Evolutionary conservation across 2,888 invertebrate genomes (phyloP), one percentile per base, ranked within the genome.

Genomic region (Chirona hameri): DNA sequence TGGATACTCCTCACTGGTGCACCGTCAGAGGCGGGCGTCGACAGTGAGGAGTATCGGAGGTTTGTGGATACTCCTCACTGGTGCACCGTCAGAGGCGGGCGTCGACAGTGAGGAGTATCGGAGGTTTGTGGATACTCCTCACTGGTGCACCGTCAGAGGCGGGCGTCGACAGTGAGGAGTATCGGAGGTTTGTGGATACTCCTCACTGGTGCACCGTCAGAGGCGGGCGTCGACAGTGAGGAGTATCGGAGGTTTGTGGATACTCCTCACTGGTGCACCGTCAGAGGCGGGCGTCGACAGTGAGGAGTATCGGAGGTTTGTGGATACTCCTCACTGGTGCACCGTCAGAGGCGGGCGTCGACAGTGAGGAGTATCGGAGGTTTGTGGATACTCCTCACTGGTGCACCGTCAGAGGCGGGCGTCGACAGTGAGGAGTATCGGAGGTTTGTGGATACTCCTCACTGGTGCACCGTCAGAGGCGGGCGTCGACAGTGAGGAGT

Each of bases 11-110:
- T n/a, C n/a, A n/a, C n/a, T n/a, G n/a, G n/a, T n/a, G n/a, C n/a
- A n/a, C n/a, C n/a, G 93, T 93, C 93, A 52, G 93, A 93, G 87
- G 91, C 91, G 81, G 93, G 93, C 29, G 89, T 91, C 82, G 91
- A 93, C 85, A 92, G 92, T 80, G 92, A 92, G 85, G 93, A 93
- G 84, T 94, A 93, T 87, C 89, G 89, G 83, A 89, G 89, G 83
- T 94, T 93, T 87, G 86, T 93, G 83, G 89, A 91, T 89, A n/a
- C n/a, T n/a, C n/a, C n/a, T n/a, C n/a, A n/a, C n/a, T n/a, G n/a
- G n/a, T n/a, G n/a, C n/a, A n/a, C n/a, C n/a, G 93, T 93, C 93
- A 52, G 93, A 93, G 87, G 91, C 91, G 81, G 93, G 93, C 29
- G 89, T 91, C 82, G 91, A 93, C 85, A 92, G 92, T 80, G 92